Percentiles rank a stretch among this genome's conserved stretches.
Evolutionary conservation across 2,113 vertebrate genomes (phyloP).

Genomic region (Alethe diademata): DNA sequence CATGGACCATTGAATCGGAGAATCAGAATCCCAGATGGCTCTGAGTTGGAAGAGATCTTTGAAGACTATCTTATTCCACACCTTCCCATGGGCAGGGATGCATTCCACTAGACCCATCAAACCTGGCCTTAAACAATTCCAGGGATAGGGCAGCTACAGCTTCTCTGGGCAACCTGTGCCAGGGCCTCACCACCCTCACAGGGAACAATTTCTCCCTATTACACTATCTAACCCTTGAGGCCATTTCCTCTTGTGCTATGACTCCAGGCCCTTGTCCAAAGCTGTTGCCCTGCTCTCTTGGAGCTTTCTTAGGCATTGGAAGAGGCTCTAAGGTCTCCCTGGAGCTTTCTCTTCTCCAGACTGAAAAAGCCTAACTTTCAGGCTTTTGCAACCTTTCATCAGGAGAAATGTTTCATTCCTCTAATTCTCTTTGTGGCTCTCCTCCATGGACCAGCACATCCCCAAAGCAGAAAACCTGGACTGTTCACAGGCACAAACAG

Average conservation of each 20-base stretch:
- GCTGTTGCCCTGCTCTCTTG: background rate
- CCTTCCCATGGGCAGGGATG: background rate
- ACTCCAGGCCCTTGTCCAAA: background rate
- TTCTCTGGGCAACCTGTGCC: background rate
- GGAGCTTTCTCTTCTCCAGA: background rate
- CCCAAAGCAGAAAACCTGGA: background rate
- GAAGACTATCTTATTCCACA: background rate
- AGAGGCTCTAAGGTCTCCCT: background rate
- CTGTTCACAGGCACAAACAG: rapidly evolving
- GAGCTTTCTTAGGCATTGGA: background rate
- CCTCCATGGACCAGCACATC: background rate
- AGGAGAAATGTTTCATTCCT: background rate
- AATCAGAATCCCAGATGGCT: background rate
- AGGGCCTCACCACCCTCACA: background rate
- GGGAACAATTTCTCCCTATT: background rate
- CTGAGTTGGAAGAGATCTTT: background rate
- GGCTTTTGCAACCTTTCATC: background rate
- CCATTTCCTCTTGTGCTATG: background rate
- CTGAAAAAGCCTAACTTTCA: background rate
- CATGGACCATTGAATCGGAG: background rate
- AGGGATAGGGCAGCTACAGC: background rate
- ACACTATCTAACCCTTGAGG: background rate
- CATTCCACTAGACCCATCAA: background rate
- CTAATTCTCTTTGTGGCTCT: background rate
- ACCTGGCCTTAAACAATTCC: background rate